Evolutionary conservation across 2,113 vertebrate species (phyloP), one percentile per base, ranked within the genome.

Genomic region (Aphyosemion australe): DNA sequence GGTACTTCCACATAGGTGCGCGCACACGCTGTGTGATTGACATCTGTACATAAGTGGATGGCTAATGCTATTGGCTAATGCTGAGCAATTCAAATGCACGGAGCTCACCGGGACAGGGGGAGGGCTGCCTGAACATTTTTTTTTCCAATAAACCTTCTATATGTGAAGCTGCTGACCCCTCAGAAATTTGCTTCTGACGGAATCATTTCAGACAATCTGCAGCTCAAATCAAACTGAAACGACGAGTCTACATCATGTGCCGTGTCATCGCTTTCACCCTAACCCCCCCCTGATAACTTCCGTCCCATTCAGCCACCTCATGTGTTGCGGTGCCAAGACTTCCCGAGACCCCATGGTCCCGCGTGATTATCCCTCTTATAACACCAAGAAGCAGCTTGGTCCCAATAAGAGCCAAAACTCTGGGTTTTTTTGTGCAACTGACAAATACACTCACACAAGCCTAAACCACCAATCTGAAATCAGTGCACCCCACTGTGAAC

Each of bases 331-430:
- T 79, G 78, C 85, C 93, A 90, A 75, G 91, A 86, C 92, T 93
- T 91, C 92, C 92, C 89, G 82, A 79, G 78, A 91, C 84, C 82
- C 86, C 88, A 91, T 87, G 79, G 80, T 72, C 93, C 93, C 91
- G 94, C 93, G 94, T 94, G 94, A 97, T 94, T 92, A 94, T 95
- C 91, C 93, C 95, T 94, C 94, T 94, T 92, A 95, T 94, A 91
- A 94, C 87, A 90, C 82, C 93, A 89, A 96, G 93, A 84, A 94
- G 93, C 69, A 90, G 92, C 93, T 86, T 87, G 91, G 92, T 88
- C 94, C 93, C 91, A 90, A 84, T 92, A 69, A 53, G 79, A 85
- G 71, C 84, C 72, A 61, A 65, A 50, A 78, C 53, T 71, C 7
- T 68, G 64, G 74, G 21, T 58, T 77, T 75, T 61, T 48, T 72